Base-by-base conservation (phyloP, 2,113 vertebrate genomes). In the Cettia cetti region DNA sequence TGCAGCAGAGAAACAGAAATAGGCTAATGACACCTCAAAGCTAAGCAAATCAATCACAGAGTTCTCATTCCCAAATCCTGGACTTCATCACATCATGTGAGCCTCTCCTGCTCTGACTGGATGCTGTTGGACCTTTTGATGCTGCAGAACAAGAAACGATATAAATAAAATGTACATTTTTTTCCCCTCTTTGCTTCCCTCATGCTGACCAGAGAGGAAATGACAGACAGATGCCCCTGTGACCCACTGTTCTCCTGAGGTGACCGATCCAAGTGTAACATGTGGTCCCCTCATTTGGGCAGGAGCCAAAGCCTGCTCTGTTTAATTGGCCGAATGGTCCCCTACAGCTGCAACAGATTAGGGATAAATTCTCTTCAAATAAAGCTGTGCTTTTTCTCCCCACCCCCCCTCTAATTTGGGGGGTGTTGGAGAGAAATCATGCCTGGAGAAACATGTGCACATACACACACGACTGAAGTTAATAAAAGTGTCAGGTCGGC, bases 271-370 rank as follows among this genome's bases (percentile, higher is more conserved):
- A 82, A 97, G 97, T 94, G 96, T 97, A 99, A 98, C 99, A 99
- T 98, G 98, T 99, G 98, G 98, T 97, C 86, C 27, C 94, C 98
- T 98, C 98, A 97, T 98, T 98, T 98, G 96, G 97, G 83, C 94
- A 94, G 80, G 91, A 98, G 97, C 97, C 98, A 98, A 98, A 98
- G 88, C 68, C 97, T 94, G 88, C 97, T 98, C 97, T 97, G 96
- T 98, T 98, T 99, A 98, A 99, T 98, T 98, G 98, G 96, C 92
- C 45, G 30, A 98, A 95, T 96, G 96, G 95, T 98, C 97, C 97
- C 96, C 97, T 97, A 96, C 98, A 99, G 98, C 98, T 99, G 99
- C 97, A 98, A 98, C 81, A 97, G 97, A 99, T 99, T 99, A 99
- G 92, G 95, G 94, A 97, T 96, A 98, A 97, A 98, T 98, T 97